Conservation (phyloP, 2,888 invertebrate species). For the Piscicola geometra region DNA sequence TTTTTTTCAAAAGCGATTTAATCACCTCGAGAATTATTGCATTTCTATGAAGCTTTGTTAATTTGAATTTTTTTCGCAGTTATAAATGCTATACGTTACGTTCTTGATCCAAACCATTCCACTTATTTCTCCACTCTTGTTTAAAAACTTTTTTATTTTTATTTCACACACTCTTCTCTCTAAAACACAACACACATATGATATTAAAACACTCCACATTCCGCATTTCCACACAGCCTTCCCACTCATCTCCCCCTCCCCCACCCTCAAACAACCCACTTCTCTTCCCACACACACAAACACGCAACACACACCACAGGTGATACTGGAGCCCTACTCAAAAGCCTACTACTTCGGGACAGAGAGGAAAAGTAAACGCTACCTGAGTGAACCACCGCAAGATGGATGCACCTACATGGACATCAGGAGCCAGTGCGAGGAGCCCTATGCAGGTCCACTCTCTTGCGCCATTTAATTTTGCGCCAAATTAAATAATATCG, state of each 20-base stretch:
- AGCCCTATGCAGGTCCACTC: constrained; percentile 42
- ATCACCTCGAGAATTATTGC: too few relatives aligned
- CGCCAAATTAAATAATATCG: too few relatives aligned
- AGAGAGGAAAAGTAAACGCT: constrained; percentile 46
- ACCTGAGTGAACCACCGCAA: constrained; percentile 40
- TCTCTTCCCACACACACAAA: neutral
- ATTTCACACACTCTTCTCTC: neutral
- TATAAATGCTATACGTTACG: too few relatives aligned
- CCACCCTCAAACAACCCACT: neutral
- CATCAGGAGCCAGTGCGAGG: constrained; percentile 43
- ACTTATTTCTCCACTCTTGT: too few relatives aligned
- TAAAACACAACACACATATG: neutral
- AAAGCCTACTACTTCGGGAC: constrained; percentile 45
- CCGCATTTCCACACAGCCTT: neutral
- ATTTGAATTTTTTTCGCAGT: too few relatives aligned
- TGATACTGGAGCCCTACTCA: constrained; percentile 46
- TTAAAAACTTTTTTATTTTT: neutral
- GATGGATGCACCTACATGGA: constrained; percentile 42
- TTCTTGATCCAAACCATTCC: too few relatives aligned
- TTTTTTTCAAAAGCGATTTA: too few relatives aligned
- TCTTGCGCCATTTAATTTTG: too few relatives aligned
- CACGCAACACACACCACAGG: constrained; percentile 38
- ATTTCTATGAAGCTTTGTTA: too few relatives aligned
- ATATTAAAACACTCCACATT: neutral
- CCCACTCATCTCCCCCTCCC: neutral